phyloP scores from a whole-genome alignment of 2,888 invertebrate genomes.

The Brenthis daphne region DNA sequence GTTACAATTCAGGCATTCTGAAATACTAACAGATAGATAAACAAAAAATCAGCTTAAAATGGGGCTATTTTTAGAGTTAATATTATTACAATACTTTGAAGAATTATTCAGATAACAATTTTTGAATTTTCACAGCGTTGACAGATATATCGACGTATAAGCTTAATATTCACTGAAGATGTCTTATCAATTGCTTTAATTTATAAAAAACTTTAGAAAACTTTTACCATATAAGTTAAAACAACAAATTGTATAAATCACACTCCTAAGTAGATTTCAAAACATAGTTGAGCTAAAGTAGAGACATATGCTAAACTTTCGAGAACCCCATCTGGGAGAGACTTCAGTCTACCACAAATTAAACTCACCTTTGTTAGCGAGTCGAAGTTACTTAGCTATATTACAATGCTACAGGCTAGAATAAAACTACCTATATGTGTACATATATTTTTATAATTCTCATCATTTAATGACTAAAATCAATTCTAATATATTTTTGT shows the following conservation, averaged over 20 bases:
- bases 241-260: constrained; percentile 13
- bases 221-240: background rate
- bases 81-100: too few relatives aligned
- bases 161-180: background rate
- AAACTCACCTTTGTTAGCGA: constrained; percentile 20
- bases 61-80: too few relatives aligned
- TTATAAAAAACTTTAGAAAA: background rate
- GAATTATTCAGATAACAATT: too few relatives aligned
- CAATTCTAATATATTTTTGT: too few relatives aligned
- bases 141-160: background rate
- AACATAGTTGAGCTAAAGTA: constrained; percentile 23
- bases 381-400: constrained; percentile 9
- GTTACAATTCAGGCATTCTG: too few relatives aligned
- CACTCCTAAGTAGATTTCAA: constrained; percentile 2
- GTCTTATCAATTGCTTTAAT: too few relatives aligned
- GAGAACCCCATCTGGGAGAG: constrained; percentile 27
- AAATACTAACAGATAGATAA: too few relatives aligned
- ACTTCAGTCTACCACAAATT: constrained; percentile 21
- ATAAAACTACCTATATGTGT: background rate
- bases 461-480: too few relatives aligned
- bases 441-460: background rate
- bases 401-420: constrained; percentile 5
- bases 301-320: constrained; percentile 34
- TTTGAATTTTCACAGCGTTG: too few relatives aligned
- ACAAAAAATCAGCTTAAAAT: too few relatives aligned